These are phyloP conservation scores for Sphyrna mokarran DNA, from an alignment of 2,113 vertebrate species.

Conservation along the genomic window DNA sequence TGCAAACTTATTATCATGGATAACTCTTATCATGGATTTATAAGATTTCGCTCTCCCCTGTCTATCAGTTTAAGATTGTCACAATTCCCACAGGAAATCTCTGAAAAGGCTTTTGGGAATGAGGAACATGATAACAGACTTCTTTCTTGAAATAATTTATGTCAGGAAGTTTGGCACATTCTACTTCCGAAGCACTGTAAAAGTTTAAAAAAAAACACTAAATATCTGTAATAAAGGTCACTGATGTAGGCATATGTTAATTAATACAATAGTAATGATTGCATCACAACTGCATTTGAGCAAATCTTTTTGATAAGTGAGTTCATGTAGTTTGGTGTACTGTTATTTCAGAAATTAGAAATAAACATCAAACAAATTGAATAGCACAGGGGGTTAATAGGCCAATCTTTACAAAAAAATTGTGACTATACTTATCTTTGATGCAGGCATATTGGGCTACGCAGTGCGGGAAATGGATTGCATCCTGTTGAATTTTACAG, in stretches of 20 bases:
- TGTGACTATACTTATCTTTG: background rate
- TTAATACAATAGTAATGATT: background rate
- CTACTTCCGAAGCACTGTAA: background rate
- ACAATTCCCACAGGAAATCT: constrained; percentile 36
- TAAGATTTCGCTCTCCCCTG: background rate
- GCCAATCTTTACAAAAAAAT: background rate
- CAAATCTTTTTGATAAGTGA: background rate
- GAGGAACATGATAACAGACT: constrained; percentile 10
- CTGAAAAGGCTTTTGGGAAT: background rate
- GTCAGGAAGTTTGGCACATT: constrained; percentile 38
- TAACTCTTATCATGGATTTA: constrained; percentile 16
- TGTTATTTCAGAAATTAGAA: background rate
- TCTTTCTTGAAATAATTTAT: constrained; percentile 29
- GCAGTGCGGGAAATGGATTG: background rate
- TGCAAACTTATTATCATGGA: background rate
- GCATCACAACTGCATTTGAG: background rate
- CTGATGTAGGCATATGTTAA: background rate
- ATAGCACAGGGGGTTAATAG: background rate
- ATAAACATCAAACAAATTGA: background rate
- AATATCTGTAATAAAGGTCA: background rate
- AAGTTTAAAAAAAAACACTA: background rate
- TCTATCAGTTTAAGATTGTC: background rate
- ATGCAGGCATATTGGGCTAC: background rate
- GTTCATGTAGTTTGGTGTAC: background rate
- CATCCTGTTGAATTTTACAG: background rate